These are phyloP conservation scores for Chrysomallon squamiferum DNA, from an alignment of 1,140 invertebrate genomes.

Conservation along the genomic window DNA sequence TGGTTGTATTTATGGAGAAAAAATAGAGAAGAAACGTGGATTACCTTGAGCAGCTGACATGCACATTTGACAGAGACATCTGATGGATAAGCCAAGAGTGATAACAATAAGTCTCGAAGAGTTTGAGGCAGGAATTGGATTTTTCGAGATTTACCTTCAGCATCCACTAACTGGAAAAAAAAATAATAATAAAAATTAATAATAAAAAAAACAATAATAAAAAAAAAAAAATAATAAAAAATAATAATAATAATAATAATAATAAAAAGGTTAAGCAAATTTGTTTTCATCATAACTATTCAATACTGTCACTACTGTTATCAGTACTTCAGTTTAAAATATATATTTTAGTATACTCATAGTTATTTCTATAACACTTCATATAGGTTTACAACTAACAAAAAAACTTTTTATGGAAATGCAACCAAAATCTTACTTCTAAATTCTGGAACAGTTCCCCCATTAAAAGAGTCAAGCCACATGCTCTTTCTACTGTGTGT, in stretches of 20 bases:
- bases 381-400: too few species aligned
- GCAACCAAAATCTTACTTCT: slow-evolving; percentile 39
- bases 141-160: slow-evolving; percentile 24
- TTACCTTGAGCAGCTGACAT: slow-evolving; percentile 46
- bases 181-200: not conserved
- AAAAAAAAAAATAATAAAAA: too few species aligned
- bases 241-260: too few species aligned
- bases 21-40: too few species aligned
- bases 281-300: too few species aligned
- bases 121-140: slow-evolving; percentile 31
- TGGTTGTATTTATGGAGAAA: too few species aligned
- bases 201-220: not conserved
- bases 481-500: slow-evolving; percentile 26
- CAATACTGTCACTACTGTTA: too few species aligned
- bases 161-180: not conserved
- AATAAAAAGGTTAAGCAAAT: too few species aligned
- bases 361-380: too few species aligned
- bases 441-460: slow-evolving; percentile 48
- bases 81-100: slow-evolving; percentile 33
- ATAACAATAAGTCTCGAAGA: slow-evolving; percentile 33
- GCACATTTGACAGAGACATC: slow-evolving; percentile 42
- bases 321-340: too few species aligned
- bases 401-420: too few species aligned
- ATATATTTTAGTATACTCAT: too few species aligned
- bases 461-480: slow-evolving; percentile 49